Evolutionary conservation across 2,888 invertebrate genomes (phyloP).

Genomic region (Diabrotica balteata): DNA sequence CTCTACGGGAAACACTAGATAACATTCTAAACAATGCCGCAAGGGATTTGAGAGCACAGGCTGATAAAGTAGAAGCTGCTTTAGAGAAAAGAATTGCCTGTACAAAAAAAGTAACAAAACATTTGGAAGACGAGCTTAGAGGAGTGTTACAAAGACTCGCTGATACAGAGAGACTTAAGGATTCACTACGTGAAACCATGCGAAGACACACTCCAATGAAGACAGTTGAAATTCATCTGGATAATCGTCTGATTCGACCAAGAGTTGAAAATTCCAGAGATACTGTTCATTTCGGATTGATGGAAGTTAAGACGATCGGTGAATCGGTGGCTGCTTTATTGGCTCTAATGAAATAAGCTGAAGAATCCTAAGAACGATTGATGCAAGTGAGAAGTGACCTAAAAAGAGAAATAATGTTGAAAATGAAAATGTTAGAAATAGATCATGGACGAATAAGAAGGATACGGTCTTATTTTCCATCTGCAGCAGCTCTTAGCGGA

Average conservation of each 20-base stretch:
- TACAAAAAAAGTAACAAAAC: slow-evolving; percentile 75
- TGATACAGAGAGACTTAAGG: slow-evolving; percentile 78
- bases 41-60: slow-evolving; percentile 82
- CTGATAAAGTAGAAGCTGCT: slow-evolving; percentile 80
- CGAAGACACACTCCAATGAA: slow-evolving; percentile 82
- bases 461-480: slow-evolving; percentile 75
- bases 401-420: slow-evolving; percentile 74
- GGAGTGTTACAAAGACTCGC: slow-evolving; percentile 65
- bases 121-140: slow-evolving; percentile 73
- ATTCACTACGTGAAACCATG: slow-evolving; percentile 71
- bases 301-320: slow-evolving; percentile 75
- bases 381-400: slow-evolving; percentile 66
- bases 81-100: slow-evolving; percentile 78
- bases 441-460: slow-evolving; percentile 72
- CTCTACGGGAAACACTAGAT: slow-evolving; percentile 74
- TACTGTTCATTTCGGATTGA: slow-evolving; percentile 78
- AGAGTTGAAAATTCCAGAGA: slow-evolving; percentile 87
- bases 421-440: slow-evolving; percentile 73
- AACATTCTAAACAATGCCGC: slow-evolving; percentile 78
- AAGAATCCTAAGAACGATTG: slow-evolving; percentile 65
- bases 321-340: slow-evolving; percentile 73
- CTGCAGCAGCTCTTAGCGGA: slow-evolving; percentile 46
- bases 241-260: slow-evolving; percentile 77
- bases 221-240: slow-evolving; percentile 84
- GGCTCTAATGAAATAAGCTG: slow-evolving; percentile 71